These are phyloP conservation scores for Sminthopsis crassicaudata DNA, from an alignment of 2,113 vertebrate species.

Conservation along the genomic window DNA sequence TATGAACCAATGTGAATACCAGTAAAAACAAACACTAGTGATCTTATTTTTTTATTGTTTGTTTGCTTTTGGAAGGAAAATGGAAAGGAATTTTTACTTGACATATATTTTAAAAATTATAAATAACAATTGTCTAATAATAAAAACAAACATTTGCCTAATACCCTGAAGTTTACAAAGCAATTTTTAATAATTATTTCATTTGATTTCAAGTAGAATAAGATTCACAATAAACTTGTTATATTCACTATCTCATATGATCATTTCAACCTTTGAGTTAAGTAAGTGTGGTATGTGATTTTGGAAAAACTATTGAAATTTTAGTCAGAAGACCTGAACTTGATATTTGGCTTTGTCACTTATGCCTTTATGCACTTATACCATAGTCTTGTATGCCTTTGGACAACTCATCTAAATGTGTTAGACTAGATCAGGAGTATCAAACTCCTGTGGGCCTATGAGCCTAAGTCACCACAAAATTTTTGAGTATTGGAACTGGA, in stretches of 20 bases:
- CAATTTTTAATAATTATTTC: not conserved
- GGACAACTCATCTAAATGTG: not conserved
- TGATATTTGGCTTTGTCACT: not conserved
- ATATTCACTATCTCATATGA: not conserved
- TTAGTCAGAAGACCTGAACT: not conserved
- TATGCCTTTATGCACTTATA: too few relatives aligned
- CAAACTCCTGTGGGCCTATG: not conserved
- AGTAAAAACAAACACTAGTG: not conserved
- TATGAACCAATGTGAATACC: not conserved
- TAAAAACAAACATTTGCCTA: not conserved
- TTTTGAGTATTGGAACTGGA: too few relatives aligned
- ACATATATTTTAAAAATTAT: conserved; percentile 22
- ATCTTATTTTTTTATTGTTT: not conserved
- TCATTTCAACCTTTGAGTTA: not conserved
- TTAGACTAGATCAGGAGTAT: not conserved
- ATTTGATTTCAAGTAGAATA: not conserved
- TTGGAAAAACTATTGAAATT: not conserved
- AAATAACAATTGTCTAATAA: conserved; percentile 8
- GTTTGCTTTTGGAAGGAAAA: conserved; percentile 1
- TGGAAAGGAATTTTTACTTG: not conserved
- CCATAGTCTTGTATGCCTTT: too few relatives aligned
- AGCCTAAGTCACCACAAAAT: not conserved
- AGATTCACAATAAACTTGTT: not conserved
- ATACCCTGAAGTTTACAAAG: not conserved
- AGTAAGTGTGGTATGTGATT: not conserved